phyloP scores from a whole-genome alignment of 1,140 invertebrate genomes.

The Micrasema longulum region DNA sequence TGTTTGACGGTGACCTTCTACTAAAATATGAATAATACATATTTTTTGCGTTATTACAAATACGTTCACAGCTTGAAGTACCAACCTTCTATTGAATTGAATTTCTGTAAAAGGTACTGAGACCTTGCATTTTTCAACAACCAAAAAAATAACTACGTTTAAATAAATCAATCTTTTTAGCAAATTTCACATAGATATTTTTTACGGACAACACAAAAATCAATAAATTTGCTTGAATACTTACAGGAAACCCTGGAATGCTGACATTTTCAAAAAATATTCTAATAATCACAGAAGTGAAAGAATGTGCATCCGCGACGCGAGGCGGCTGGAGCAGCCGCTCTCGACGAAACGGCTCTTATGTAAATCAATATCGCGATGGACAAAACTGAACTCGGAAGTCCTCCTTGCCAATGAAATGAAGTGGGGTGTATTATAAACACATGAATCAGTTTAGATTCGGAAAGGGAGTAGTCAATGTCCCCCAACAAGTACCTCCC shows the following conservation, averaged over 20 bases:
- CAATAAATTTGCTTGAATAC: constrained; percentile 17
- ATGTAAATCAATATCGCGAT: constrained; percentile 21
- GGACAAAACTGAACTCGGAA: constrained; percentile 17
- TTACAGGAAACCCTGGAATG: constrained; percentile 27
- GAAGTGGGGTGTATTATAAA: constrained; percentile 34
- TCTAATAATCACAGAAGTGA: constrained; percentile 23
- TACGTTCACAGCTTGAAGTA: no score
- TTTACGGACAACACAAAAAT: constrained; percentile 5
- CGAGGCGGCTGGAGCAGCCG: neutral
- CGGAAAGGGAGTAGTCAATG: constrained; percentile 40
- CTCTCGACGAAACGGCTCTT: constrained; percentile 8
- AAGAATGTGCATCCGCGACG: constrained; percentile 13
- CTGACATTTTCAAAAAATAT: constrained; percentile 29
- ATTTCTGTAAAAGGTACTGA: no score
- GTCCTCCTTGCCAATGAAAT: constrained; percentile 20
- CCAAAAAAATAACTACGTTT: no score
- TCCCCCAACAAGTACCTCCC: constrained; percentile 31
- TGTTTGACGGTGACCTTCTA: constrained; percentile 7
- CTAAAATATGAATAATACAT: neutral
- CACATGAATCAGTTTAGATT: constrained; percentile 39
- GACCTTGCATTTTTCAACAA: no score
- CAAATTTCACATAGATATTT: no score
- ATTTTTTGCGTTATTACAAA: no score
- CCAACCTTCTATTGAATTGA: no score
- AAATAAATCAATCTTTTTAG: no score